Base-by-base conservation (phyloP, 2,888 invertebrate genomes). In the Empis stercorea region DNA sequence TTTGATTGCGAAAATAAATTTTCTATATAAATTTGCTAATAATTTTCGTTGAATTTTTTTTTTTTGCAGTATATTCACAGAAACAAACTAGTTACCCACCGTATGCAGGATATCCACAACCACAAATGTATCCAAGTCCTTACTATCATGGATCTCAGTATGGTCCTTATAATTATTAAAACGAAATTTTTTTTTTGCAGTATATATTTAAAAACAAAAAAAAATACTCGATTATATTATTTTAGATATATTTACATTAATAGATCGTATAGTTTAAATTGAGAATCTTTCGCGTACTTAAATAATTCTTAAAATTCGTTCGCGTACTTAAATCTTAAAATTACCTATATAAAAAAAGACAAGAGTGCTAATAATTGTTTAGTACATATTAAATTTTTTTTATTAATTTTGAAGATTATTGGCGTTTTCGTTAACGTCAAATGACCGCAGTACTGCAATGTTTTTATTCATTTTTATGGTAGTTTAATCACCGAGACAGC, bases 131-230 rank as follows among this genome's bases (percentile, higher is more conserved):
- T 72, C 84, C 89, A 49, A 86, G 85, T 37, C 88, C 88, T 30
- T 87, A 87, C 63, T 92, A 92, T 71, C 89, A 88, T 69, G 89
- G 89, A 61, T 88, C 91, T 45, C 91, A 91, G 65, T 92, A 92
- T 68, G 89, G 87, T 46, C 91, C 89, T 44, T 92, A 92, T 76
- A 91, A 91, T 73, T 92, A 92, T 73, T 92, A 79, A n/a, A n/a
- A n/a, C n/a, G n/a, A n/a, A n/a, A 81, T 41, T 27, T 17, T 20
- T 42, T 30, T 38, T 10, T 36, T 15, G 15, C 5, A 15, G 36
- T 5, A 36, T 36, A 14, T 36, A n/a, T n/a, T n/a, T n/a, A n/a
- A n/a, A n/a, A n/a, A n/a, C n/a, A n/a, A n/a, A n/a, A 10, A 36
- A 36, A 10, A 40, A 45, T 50, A 38, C 40, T 44, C 17, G 30